Evolutionary conservation across 2,113 vertebrate species (phyloP).

Genomic region (Sterna hirundo): DNA sequence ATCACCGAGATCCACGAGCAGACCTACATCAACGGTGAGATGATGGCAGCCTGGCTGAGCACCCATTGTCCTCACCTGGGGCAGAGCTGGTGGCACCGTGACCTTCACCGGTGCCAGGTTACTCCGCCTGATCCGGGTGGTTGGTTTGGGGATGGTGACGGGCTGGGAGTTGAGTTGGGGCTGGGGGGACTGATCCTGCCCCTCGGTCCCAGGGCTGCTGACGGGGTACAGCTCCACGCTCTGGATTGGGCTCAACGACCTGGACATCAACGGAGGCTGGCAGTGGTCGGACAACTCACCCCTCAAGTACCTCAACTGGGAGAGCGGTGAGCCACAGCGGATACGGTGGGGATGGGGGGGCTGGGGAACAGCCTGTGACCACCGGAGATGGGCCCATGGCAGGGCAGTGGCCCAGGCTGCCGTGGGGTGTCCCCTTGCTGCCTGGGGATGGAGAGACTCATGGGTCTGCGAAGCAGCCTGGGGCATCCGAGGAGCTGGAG

Average conservation of each 20-base stretch:
- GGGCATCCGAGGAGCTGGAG: not conserved
- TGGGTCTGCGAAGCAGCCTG: not conserved
- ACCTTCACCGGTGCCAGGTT: not conserved
- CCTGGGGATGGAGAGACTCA: not conserved
- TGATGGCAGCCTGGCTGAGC: not conserved
- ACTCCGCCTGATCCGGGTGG: not conserved
- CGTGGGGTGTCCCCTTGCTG: not conserved
- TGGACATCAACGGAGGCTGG: slow-evolving; percentile 95
- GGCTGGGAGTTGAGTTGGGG: not conserved
- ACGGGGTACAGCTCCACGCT: slow-evolving; percentile 90
- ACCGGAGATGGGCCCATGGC: not conserved
- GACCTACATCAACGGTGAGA: slow-evolving; percentile 93
- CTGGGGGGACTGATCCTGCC: not conserved
- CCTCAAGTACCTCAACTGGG: slow-evolving; percentile 98
- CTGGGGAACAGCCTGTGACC: not conserved
- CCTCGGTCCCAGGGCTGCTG: slow-evolving; percentile 80
- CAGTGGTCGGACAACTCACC: slow-evolving; percentile 95
- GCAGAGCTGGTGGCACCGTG: not conserved
- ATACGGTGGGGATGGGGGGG: not conserved
- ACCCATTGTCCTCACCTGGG: not conserved
- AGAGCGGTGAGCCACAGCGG: slow-evolving; percentile 78
- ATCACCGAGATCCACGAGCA: slow-evolving; percentile 96
- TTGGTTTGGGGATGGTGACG: not conserved
- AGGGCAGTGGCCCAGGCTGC: not conserved
- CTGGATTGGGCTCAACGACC: slow-evolving; percentile 95